Base-by-base conservation (phyloP, 2,113 vertebrate genomes). In the Mesembrinibis cayennensis region DNA sequence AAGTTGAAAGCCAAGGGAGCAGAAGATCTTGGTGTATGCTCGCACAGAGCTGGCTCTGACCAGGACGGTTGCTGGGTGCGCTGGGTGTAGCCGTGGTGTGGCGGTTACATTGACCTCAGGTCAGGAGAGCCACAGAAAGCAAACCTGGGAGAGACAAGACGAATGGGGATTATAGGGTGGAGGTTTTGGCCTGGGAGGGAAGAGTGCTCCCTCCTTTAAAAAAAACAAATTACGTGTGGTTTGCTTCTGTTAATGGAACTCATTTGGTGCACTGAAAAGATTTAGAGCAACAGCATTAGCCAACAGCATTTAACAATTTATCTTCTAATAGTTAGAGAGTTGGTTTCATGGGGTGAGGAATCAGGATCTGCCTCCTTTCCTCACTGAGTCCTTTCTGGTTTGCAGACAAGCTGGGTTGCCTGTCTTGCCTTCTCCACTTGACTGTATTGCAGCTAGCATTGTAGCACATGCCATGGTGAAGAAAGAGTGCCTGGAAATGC, bases 391-490 rank as follows among this genome's bases (percentile, higher is more conserved):
- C 53, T 65, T 91, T 81, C 59, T 87, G 72, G 36, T 82, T 77
- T 73, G 20, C 58, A 55, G 58, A 42, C 17, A 55, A 72, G 32
- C 9, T 0, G 0, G 3, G 6, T 19, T 62, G 36, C 34, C 34
- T 42, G 9, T 49, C n/a, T 55, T 61, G 16, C 47, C 34, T 83
- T 89, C 36, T 66, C 15, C 49, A 13, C 34, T 34, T 52, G 63
- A 5, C 16, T 30, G 32, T 26, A 1, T 13, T 70, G 30, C 81
- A 78, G 67, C 18, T 36, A 30, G 40, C 27, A 12, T 65, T 70
- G 59, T 34, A 63, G 50, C 50, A 25, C 0, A 0, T 55, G 56
- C 40, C 10, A 0, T 27, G 63, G 40, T 74, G 74, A 85, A 58
- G 73, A 82, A 89, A 62, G 21, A 19, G 66, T 80, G 65, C n/a